Evolutionary conservation across 2,113 vertebrate species (phyloP), one percentile per base, ranked within the genome.

Genomic region (Channa argus): DNA sequence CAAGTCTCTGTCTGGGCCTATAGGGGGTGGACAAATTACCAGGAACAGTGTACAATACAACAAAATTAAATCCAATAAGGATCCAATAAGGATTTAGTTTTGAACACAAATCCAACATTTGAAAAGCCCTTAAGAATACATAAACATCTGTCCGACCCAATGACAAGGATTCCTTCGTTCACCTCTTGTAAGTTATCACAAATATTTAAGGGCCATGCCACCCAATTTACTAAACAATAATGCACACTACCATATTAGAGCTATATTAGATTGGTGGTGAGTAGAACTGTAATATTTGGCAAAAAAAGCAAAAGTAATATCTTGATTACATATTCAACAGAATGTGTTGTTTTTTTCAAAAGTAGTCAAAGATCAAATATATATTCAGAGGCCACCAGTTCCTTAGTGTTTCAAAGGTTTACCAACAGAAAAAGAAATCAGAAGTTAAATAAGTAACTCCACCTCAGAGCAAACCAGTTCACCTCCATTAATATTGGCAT

Each of bases 1-100:
- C 2, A 62, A 14, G 10, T 36, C 9, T 38, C 36, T 71, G 13
- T 44, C 3, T 24, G 50, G 13, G 63, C 5, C 55, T 47, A 2
- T 0, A 11, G 52, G 59, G 15, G 38, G 8, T 14, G 33, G 46
- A 45, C 44, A 63, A 47, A 69, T 69, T 68, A 55, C 69, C 38
- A 51, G 38, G 8, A n/a, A 63, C 14, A 12, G 34, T 2, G 4
- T 5, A 36, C 47, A 53, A 43, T 33, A 12, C 62, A 55, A 53
- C 0, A 3, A 38, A 24, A 24, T 1, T 24, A 24, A 24, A 24
- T 24, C 12, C 44, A 64, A 15, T 43, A 15, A 13, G 47, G 53
- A 6, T 8, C 9, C 49, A 8, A 33, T 24, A 24, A 24, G 24
- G 24, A 24, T 24, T 24, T 24, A 24, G 24, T 24, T 24, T 24